Conservation (phyloP, 1,140 invertebrate species). For the Pristionchus pacificus region DNA sequence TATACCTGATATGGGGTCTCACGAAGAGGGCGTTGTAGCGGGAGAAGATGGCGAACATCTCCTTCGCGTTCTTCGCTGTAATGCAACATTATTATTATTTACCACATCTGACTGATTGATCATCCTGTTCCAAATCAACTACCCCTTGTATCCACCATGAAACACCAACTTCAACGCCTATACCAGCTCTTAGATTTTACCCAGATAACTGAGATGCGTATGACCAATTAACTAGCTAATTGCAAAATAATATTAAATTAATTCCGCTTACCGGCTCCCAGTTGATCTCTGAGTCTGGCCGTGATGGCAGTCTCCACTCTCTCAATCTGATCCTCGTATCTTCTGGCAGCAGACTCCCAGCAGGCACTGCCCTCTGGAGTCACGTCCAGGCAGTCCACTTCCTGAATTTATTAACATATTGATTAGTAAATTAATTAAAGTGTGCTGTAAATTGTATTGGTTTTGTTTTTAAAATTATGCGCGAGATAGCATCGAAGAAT, state of each 20-base stretch:
- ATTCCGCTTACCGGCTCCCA: slow-evolving; percentile 64
- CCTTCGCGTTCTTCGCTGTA: slow-evolving; percentile 96
- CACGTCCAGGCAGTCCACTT: slow-evolving; percentile 95
- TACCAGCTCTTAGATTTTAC: too few relatives aligned
- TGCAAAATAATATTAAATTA: not conserved
- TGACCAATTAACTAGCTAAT: too few relatives aligned
- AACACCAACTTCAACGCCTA: too few relatives aligned
- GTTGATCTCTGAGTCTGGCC: slow-evolving; percentile 86
- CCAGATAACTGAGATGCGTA: too few relatives aligned
- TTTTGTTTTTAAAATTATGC: too few relatives aligned
- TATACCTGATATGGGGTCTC: slow-evolving; percentile 89
- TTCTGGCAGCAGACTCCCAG: slow-evolving; percentile 90
- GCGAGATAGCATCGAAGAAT: too few relatives aligned
- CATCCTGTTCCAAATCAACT: too few relatives aligned
- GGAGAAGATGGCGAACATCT: slow-evolving; percentile 98
- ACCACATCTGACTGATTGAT: too few relatives aligned
- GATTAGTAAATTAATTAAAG: too few relatives aligned
- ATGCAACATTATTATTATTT: too few relatives aligned
- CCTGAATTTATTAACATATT: slow-evolving; percentile 98
- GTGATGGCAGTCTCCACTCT: slow-evolving; percentile 94
- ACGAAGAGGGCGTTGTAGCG: slow-evolving; percentile 97
- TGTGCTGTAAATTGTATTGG: too few relatives aligned
- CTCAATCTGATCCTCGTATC: slow-evolving; percentile 93
- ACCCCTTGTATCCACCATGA: too few relatives aligned
- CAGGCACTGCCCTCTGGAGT: slow-evolving; percentile 89